Evolutionary conservation across 2,797 vertebrate genomes (phyloP).

Genomic region (Pipistrellus pygmaeus): DNA sequence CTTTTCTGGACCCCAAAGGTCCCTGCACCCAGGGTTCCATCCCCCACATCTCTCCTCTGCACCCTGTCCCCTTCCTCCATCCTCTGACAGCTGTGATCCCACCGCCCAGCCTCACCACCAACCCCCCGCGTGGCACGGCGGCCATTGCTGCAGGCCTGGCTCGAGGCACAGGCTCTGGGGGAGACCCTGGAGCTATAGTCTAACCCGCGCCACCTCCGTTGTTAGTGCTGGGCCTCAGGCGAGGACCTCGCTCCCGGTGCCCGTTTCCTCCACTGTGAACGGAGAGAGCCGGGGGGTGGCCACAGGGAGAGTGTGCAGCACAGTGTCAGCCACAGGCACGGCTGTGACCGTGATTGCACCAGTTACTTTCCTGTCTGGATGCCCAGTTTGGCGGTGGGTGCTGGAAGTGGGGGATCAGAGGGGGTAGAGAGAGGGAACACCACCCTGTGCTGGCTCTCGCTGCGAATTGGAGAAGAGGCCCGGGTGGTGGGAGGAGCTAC

Average conservation of each 20-base stretch:
- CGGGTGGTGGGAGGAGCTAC: not conserved
- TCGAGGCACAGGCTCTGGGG: not conserved
- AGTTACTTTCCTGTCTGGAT: not conserved
- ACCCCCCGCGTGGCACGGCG: rapidly evolving
- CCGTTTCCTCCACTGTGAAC: not conserved
- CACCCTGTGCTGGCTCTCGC: not conserved
- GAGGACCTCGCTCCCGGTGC: not conserved
- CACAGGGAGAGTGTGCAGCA: rapidly evolving
- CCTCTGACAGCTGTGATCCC: not conserved
- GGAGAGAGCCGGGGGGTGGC: not conserved
- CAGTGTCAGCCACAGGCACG: rapidly evolving
- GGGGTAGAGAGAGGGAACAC: not conserved
- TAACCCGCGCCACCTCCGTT: not conserved
- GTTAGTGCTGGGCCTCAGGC: not conserved
- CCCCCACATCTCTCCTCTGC: not conserved
- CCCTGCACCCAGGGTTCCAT: not conserved
- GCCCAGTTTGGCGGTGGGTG: not conserved
- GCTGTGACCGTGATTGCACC: rapidly evolving
- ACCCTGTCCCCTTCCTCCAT: no score
- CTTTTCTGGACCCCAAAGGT: not conserved
- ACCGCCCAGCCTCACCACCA: rapidly evolving
- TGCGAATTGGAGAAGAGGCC: not conserved
- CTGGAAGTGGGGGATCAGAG: not conserved
- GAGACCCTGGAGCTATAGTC: not conserved
- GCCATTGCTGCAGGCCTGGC: not conserved